These are phyloP conservation scores for Channa striata DNA, from an alignment of 2,797 vertebrate species.

Conservation along the genomic window DNA sequence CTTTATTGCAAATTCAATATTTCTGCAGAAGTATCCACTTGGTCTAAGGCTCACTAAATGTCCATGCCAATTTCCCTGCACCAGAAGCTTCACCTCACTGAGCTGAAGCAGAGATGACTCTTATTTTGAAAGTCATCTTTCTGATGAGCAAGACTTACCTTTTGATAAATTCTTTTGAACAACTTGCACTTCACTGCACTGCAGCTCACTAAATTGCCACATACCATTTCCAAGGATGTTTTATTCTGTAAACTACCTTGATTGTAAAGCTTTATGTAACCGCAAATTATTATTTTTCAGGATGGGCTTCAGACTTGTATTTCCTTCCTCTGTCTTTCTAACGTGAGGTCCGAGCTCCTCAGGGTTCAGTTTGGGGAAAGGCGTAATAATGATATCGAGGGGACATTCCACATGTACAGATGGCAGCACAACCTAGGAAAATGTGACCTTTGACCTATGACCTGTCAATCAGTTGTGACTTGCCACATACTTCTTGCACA, in stretches of 20 bases:
- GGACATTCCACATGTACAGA: slow-evolving; percentile 24
- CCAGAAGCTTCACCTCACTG: slow-evolving; percentile 25
- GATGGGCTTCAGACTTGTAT: slow-evolving; percentile 2
- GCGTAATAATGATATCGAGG: slow-evolving; percentile 24
- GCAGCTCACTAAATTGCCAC: too few species aligned
- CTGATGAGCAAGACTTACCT: not conserved
- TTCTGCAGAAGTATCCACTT: not conserved
- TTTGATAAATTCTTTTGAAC: not conserved
- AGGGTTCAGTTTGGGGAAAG: slow-evolving; percentile 12
- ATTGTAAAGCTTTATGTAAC: too few species aligned
- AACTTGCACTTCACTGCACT: too few species aligned
- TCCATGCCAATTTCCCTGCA: too few species aligned
- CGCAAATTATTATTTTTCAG: too few species aligned
- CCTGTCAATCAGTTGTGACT: slow-evolving; percentile 23
- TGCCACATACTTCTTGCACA: not conserved
- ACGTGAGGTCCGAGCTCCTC: slow-evolving; percentile 21
- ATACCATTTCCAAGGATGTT: too few species aligned
- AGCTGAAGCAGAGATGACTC: slow-evolving; percentile 20
- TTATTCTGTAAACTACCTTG: too few species aligned
- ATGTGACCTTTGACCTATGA: slow-evolving; percentile 28
- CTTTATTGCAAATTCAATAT: not conserved
- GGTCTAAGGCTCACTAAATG: too few species aligned
- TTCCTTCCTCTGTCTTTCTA: slow-evolving; percentile 9
- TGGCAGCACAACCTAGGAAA: slow-evolving; percentile 12
- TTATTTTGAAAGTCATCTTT: too few species aligned